Conservation (phyloP, 2,113 vertebrate genomes). For the Sarotherodon lohbergeri region DNA sequence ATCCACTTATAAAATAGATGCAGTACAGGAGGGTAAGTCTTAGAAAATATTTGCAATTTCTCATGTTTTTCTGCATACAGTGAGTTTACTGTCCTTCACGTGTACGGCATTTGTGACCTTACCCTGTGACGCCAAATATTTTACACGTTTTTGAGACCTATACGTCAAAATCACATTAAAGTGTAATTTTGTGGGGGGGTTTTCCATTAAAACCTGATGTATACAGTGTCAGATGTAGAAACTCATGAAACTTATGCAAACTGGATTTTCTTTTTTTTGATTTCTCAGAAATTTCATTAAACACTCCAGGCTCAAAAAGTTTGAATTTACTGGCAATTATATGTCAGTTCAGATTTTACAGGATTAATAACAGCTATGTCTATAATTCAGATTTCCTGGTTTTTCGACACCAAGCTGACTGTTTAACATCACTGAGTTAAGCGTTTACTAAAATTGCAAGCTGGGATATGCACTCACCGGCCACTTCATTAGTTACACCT, state of each 20-base stretch:
- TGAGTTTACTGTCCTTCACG: neutral
- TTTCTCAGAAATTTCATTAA: neutral
- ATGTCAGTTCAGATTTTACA: no score
- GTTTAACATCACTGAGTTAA: neutral
- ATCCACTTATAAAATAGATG: neutral
- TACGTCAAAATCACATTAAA: neutral
- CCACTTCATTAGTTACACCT: neutral
- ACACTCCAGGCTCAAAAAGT: neutral
- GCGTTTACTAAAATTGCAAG: no score
- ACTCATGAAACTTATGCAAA: neutral
- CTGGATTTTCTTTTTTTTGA: neutral
- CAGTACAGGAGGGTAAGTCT: rapidly evolving
- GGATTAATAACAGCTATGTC: no score
- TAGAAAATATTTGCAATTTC: neutral
- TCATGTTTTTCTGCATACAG: neutral
- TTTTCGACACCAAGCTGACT: neutral
- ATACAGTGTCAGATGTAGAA: neutral
- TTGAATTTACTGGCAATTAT: neutral
- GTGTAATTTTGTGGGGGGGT: neutral
- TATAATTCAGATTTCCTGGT: neutral
- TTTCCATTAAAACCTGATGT: neutral
- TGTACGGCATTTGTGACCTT: neutral
- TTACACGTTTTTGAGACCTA: neutral
- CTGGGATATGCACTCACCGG: neutral
- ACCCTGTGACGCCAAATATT: neutral